Percentiles rank a stretch among this genome's conserved stretches.
These are phyloP conservation scores for Sisor rabdophorus DNA, from an alignment of 2,113 vertebrate genomes.

Conservation along the genomic window DNA sequence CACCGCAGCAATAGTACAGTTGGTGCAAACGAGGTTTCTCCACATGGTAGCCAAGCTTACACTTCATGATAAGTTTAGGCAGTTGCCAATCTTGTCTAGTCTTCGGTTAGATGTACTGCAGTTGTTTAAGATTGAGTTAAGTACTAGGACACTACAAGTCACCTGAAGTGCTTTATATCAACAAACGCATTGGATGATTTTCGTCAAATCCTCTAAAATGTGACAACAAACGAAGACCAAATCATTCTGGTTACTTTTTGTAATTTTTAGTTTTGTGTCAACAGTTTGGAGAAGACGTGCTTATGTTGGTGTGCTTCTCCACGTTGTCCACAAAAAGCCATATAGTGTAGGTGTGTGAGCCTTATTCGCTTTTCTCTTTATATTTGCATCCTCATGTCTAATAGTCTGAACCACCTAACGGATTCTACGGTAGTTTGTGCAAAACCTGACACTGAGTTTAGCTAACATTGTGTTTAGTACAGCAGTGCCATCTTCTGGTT, in stretches of 20 bases:
- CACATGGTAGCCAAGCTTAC: neutral
- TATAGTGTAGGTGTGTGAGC: neutral
- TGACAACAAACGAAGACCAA: too few relatives aligned
- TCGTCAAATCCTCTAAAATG: too few relatives aligned
- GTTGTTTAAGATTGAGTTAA: neutral
- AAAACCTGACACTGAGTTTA: slow-evolving; percentile 22
- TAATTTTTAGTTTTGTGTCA: too few relatives aligned
- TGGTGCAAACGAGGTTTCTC: neutral
- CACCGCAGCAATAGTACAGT: neutral
- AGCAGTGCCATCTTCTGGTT: slow-evolving; percentile 67
- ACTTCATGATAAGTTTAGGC: neutral
- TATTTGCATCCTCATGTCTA: neutral
- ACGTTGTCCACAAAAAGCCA: too few relatives aligned
- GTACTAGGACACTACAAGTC: neutral
- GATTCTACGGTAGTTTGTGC: neutral
- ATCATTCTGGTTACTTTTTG: too few relatives aligned
- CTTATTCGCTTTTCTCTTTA: neutral
- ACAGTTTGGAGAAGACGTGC: too few relatives aligned
- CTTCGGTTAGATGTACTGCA: neutral
- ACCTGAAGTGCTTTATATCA: neutral
- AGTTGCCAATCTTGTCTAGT: neutral
- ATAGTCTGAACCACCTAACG: neutral
- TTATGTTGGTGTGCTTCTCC: too few relatives aligned
- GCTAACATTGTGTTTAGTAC: slow-evolving; percentile 45
- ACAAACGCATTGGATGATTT: too few relatives aligned